phyloP scores from a whole-genome alignment of 1,140 invertebrate genomes.

The Neodiprion virginianus region DNA sequence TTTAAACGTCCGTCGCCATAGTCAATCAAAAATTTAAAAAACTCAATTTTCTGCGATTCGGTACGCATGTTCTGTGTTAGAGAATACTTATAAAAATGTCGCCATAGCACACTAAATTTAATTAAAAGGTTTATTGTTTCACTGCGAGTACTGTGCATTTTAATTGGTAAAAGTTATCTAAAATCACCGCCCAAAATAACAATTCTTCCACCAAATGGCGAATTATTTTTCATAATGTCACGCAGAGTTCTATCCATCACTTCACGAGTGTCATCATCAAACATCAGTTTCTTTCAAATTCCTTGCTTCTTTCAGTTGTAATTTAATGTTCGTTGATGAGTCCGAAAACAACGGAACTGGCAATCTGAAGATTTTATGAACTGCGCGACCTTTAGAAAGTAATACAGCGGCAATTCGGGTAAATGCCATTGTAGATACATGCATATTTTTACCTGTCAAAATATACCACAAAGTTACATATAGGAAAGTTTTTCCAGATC shows the following conservation, averaged over 20 bases:
- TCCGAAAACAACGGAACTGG: conserved; percentile 31
- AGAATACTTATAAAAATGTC: conserved; percentile 22
- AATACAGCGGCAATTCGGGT: conserved; percentile 57
- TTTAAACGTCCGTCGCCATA: conserved; percentile 25
- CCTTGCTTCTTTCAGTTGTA: conserved; percentile 22
- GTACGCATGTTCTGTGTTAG: conserved; percentile 26
- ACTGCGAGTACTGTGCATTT: conserved; percentile 20
- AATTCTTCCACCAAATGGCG: conserved; percentile 35
- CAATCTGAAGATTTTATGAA: conserved; percentile 52
- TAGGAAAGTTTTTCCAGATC: conserved; percentile 37
- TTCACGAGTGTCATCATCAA: conserved; percentile 26
- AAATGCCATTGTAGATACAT: conserved; percentile 49
- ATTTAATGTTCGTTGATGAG: conserved; percentile 23
- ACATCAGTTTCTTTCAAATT: conserved; percentile 21
- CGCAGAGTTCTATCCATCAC: conserved; percentile 29
- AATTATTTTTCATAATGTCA: conserved; percentile 20
- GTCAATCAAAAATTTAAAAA: conserved; percentile 26
- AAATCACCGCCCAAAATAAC: conserved; percentile 37
- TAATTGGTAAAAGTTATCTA: conserved; percentile 25
- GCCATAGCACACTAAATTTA: conserved; percentile 28
- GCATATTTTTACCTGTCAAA: conserved; percentile 29
- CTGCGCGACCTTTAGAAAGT: conserved; percentile 50
- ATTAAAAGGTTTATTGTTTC: conserved; percentile 27
- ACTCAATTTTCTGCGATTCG: conserved; percentile 22
- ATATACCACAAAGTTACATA: conserved; percentile 32